A percentile compares a stretch with the other conserved stretches of the same genome.
These are phyloP conservation scores for Bellardia bayeri DNA, from an alignment of 2,888 invertebrate genomes.

Conservation along the genomic window DNA sequence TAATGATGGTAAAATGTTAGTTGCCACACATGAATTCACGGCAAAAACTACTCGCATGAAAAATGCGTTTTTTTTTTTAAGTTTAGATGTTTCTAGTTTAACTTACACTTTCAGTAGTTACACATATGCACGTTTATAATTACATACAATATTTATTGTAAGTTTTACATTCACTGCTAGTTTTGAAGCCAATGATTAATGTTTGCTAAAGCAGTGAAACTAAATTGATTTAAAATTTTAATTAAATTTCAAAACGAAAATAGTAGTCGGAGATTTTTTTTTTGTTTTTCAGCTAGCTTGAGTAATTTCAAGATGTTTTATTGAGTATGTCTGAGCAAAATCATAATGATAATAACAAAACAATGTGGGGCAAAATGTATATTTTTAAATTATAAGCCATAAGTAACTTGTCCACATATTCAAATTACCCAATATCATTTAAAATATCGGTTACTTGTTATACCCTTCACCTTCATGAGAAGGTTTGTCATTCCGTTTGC, in stretches of 20 bases:
- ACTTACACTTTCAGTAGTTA: not conserved
- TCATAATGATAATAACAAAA: no score
- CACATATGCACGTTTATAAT: not conserved
- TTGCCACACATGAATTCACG: slow-evolving; percentile 30
- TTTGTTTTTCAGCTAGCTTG: not conserved
- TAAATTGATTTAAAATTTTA: not conserved
- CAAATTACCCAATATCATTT: no score
- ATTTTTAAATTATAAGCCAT: not conserved
- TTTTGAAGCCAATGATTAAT: slow-evolving; percentile 23
- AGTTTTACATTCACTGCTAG: not conserved
- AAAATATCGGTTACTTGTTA: no score
- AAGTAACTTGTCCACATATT: no score
- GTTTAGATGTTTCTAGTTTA: slow-evolving; percentile 6
- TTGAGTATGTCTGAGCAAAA: not conserved
- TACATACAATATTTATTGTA: not conserved
- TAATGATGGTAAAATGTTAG: slow-evolving; percentile 43
- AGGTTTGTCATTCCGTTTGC: no score
- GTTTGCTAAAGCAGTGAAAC: not conserved
- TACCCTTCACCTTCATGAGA: no score
- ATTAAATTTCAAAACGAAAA: not conserved
- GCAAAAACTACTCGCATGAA: not conserved
- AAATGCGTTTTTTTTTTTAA: slow-evolving; percentile 44
- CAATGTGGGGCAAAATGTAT: not conserved
- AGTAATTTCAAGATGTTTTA: not conserved
- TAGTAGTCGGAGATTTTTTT: not conserved